phyloP scores from a whole-genome alignment of 1,140 invertebrate genomes.

The Ceratina japonica region DNA sequence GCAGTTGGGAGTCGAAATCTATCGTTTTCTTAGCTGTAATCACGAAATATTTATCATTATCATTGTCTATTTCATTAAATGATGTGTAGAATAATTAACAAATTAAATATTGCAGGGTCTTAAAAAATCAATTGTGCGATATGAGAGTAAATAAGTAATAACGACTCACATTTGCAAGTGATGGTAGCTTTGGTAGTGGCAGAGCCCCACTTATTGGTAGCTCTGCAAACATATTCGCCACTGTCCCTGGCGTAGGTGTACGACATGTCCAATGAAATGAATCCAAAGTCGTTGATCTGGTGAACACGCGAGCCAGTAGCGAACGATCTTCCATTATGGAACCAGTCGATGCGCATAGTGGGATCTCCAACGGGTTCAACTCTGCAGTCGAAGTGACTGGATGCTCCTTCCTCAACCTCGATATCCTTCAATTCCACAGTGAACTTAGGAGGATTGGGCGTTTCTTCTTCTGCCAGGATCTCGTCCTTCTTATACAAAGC shows the following conservation, averaged over 20 bases:
- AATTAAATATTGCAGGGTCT: not conserved
- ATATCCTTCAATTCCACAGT: slow-evolving; percentile 91
- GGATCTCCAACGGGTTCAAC: slow-evolving; percentile 93
- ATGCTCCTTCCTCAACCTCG: slow-evolving; percentile 91
- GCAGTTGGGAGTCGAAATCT: slow-evolving; percentile 94
- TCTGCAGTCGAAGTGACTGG: slow-evolving; percentile 94
- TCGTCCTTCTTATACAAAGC: slow-evolving; percentile 92
- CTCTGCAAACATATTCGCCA: slow-evolving; percentile 92
- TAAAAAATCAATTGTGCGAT: not conserved
- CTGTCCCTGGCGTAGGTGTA: slow-evolving; percentile 92
- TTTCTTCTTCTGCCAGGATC: slow-evolving; percentile 89
- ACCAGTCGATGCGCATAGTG: slow-evolving; percentile 96
- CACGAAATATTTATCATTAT: not conserved
- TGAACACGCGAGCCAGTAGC: slow-evolving; percentile 93
- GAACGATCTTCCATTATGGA: slow-evolving; percentile 93
- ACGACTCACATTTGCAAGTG: slow-evolving; percentile 83
- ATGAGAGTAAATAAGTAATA: slow-evolving; percentile 17
- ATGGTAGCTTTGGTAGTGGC: slow-evolving; percentile 91
- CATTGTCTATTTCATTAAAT: not conserved
- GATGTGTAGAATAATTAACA: not conserved
- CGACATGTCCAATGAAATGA: slow-evolving; percentile 92
- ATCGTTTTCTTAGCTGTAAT: slow-evolving; percentile 89
- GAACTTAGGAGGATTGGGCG: slow-evolving; percentile 91
- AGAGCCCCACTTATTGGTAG: slow-evolving; percentile 91
- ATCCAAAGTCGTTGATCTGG: slow-evolving; percentile 96